Conservation (phyloP, 2,113 vertebrate genomes). For the Alectura lathami region DNA sequence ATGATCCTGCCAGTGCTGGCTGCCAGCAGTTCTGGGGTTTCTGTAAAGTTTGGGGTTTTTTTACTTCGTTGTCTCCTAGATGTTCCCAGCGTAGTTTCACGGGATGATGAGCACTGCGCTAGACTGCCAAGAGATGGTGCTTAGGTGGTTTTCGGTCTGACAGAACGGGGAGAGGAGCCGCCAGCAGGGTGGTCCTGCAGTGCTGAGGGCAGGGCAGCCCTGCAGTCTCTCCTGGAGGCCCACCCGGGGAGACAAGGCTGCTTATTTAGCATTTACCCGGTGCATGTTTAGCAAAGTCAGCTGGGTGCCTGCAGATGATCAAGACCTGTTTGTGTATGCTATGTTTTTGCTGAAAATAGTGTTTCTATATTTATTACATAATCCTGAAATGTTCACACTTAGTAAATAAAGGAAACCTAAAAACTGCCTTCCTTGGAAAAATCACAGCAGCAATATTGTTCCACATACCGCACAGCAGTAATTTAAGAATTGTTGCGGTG, state of each 20-base stretch:
- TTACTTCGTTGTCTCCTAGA: neutral
- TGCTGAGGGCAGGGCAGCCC: too few relatives aligned
- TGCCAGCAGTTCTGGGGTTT: accelerated
- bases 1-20: accelerated
- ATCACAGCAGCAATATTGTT: too few relatives aligned
- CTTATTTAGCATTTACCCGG: neutral
- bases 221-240: too few relatives aligned
- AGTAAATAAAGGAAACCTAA: neutral
- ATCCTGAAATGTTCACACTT: neutral
- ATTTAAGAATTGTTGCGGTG: neutral
- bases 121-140: neutral
- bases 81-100: too few relatives aligned
- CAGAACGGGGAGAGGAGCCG: too few relatives aligned
- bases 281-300: too few relatives aligned
- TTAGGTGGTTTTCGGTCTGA: neutral
- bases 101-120: accelerated
- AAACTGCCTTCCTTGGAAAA: neutral
- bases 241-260: accelerated
- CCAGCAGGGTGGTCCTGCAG: too few relatives aligned
- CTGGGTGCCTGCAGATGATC: accelerated
- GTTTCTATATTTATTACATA: neutral
- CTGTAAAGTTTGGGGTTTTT: neutral
- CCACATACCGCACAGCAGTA: neutral
- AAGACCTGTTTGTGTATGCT: neutral
- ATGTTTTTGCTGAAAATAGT: neutral